These are phyloP conservation scores for Bubalus kerabau DNA, from an alignment of 2,113 vertebrate species.

Conservation along the genomic window DNA sequence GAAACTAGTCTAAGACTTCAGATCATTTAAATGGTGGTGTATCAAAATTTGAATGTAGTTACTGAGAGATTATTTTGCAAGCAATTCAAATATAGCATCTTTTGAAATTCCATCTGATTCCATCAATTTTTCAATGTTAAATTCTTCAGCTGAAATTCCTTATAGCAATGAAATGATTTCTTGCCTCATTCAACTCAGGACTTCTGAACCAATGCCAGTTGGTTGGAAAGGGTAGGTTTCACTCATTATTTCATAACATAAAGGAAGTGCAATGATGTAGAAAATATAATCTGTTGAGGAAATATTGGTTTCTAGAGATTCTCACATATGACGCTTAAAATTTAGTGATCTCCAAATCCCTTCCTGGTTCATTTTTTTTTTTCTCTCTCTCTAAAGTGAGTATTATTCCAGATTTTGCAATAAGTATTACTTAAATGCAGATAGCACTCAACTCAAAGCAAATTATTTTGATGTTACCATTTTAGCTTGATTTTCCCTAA, in stretches of 20 bases:
- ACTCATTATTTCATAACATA: slow-evolving; percentile 13
- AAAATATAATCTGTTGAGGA: slow-evolving; percentile 35
- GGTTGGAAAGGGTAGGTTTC: not conserved
- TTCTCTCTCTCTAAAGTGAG: not conserved
- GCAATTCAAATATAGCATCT: not conserved
- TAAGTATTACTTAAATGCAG: not conserved
- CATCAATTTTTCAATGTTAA: not conserved
- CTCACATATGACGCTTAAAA: not conserved
- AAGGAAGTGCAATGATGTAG: not conserved
- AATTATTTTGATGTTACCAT: not conserved
- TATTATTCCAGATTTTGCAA: not conserved
- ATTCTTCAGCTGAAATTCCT: not conserved
- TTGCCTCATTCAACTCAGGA: not conserved
- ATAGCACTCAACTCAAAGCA: not conserved
- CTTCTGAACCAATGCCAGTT: not conserved
- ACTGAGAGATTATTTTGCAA: not conserved
- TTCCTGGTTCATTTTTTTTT: not conserved
- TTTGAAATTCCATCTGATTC: not conserved
- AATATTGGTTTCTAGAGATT: slow-evolving; percentile 41
- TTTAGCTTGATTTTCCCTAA: not conserved
- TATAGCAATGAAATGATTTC: not conserved
- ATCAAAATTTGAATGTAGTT: not conserved
- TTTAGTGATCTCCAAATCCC: not conserved
- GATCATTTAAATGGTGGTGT: not conserved
- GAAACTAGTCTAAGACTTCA: not conserved